These are phyloP conservation scores for Esperia sulphurella DNA, from an alignment of 2,888 invertebrate genomes.

Conservation along the genomic window DNA sequence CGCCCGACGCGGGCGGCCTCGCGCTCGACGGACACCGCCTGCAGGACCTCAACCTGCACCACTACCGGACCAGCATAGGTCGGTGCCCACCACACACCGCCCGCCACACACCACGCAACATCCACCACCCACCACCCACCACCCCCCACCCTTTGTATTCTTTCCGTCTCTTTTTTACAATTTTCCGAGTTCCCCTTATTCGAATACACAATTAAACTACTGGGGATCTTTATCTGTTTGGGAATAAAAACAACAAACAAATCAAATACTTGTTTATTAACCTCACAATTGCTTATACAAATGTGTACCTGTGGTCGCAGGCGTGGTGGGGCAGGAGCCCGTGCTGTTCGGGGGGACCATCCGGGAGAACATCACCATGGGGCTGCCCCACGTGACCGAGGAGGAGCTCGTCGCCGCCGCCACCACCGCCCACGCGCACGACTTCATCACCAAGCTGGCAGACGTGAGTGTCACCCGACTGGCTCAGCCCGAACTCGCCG, in stretches of 20 bases:
- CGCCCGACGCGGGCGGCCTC: conserved; percentile 78
- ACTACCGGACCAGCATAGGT: conserved; percentile 62
- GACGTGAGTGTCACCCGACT: conserved; percentile 81
- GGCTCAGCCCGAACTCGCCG: too few species aligned
- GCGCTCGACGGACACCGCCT: conserved; percentile 83
- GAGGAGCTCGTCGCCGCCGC: conserved; percentile 84
- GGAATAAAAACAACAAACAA: too few species aligned
- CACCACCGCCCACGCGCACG: conserved; percentile 86
- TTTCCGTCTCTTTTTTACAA: too few species aligned
- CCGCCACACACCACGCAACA: background rate
- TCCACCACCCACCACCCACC: background rate
- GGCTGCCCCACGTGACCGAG: conserved; percentile 80
- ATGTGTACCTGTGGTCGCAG: conserved; percentile 25
- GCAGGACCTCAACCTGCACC: conserved; percentile 79
- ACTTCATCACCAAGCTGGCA: conserved; percentile 85
- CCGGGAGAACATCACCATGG: conserved; percentile 84
- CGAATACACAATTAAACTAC: too few species aligned
- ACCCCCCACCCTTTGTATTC: too few species aligned
- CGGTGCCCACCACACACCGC: conserved; percentile 13
- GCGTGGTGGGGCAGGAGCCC: conserved; percentile 94
- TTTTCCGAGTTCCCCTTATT: too few species aligned
- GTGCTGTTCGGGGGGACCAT: conserved; percentile 91
- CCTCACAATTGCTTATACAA: too few species aligned
- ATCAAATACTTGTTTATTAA: too few species aligned
- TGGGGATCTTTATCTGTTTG: too few species aligned